These are phyloP conservation scores for Hypomecis atomaria DNA, from an alignment of 2,888 invertebrate genomes.

Conservation along the genomic window DNA sequence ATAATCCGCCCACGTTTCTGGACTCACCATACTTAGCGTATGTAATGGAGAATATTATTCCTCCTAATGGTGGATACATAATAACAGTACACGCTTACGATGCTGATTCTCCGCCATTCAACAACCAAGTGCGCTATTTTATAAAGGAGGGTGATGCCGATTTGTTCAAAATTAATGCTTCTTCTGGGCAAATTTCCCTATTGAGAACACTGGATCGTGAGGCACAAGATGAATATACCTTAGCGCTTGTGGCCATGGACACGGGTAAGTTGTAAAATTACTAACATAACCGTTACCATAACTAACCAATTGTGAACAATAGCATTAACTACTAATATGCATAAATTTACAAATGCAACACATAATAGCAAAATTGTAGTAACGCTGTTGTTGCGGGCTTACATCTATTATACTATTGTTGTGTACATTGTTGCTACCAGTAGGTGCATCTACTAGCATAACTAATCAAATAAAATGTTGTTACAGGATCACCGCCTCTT, in stretches of 20 bases:
- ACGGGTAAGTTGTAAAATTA: constrained; percentile 87
- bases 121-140: constrained; percentile 95
- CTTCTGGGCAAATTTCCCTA: constrained; percentile 95
- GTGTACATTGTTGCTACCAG: neutral
- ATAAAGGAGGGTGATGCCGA: constrained; percentile 97
- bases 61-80: constrained; percentile 91
- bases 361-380: constrained; percentile 4
- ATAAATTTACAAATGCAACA: neutral
- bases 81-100: constrained; percentile 94
- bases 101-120: constrained; percentile 95
- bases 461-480: constrained; percentile 33
- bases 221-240: constrained; percentile 91
- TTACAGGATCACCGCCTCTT: constrained; percentile 94
- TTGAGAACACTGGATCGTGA: constrained; percentile 93
- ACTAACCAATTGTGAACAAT: neutral
- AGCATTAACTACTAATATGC: neutral
- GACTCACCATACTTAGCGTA: constrained; percentile 97
- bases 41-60: constrained; percentile 96
- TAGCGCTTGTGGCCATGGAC: constrained; percentile 96
- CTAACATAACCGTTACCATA: neutral
- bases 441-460: neutral
- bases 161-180: constrained; percentile 95
- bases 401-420: neutral
- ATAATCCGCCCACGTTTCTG: constrained; percentile 96
- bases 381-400: constrained; percentile 43